Evolutionary conservation across 2,888 invertebrate genomes (phyloP).

Genomic region (Dolichopus griseipennis): DNA sequence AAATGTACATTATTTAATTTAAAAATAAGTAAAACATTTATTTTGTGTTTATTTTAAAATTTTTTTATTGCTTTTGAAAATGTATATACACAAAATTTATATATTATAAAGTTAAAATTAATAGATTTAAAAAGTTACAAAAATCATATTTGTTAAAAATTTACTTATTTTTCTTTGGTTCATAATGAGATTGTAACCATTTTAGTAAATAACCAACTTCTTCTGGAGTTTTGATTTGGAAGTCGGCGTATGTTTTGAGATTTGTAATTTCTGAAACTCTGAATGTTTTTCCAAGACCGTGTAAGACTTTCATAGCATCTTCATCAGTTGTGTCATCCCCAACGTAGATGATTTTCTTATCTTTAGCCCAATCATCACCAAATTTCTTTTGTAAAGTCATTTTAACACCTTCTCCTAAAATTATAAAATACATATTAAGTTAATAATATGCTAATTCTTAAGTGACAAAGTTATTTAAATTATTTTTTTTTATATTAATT

Average conservation of each 20-base stretch:
- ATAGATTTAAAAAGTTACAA: background rate
- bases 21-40: background rate
- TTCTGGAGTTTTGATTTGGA: conserved; percentile 64
- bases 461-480: no score
- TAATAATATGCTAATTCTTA: background rate
- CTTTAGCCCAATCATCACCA: conserved; percentile 68
- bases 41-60: background rate
- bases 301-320: conserved; percentile 72
- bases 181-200: conserved; percentile 50
- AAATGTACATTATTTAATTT: no score
- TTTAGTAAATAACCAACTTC: conserved; percentile 63
- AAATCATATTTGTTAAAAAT: conserved; percentile 20
- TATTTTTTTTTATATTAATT: no score
- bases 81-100: background rate
- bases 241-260: conserved; percentile 61
- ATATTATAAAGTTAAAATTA: background rate
- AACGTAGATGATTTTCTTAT: conserved; percentile 71
- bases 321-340: conserved; percentile 86
- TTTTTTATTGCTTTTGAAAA: background rate
- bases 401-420: conserved; percentile 55
- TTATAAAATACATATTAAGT: background rate
- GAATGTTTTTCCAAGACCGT: conserved; percentile 59
- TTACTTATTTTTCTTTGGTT: conserved; percentile 36
- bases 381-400: conserved; percentile 68
- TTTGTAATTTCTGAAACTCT: conserved; percentile 62